Conservation (phyloP, 30 jellyfish, hydroid and myxozoan species). For the Turritopsis rubra region DNA sequence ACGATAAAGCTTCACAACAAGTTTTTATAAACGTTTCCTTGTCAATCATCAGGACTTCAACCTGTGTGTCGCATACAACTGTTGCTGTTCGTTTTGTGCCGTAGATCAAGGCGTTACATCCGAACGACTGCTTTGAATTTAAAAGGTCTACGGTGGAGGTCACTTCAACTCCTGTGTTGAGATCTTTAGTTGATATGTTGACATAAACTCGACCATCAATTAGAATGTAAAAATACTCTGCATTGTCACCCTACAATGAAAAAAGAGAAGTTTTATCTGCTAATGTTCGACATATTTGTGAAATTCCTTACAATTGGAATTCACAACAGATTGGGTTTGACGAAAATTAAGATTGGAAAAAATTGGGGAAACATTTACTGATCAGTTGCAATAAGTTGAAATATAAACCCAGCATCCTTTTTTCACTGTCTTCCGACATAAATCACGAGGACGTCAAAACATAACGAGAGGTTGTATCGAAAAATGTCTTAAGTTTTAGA, state of each 20-base stretch:
- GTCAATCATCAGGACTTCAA: slow-evolving; percentile 14
- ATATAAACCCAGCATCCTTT: too few relatives aligned
- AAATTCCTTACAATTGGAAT: too few relatives aligned
- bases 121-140: background rate
- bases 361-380: too few relatives aligned
- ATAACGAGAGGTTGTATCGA: too few relatives aligned
- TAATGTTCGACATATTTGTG: background rate
- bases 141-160: slow-evolving; percentile 14
- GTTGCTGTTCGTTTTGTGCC: slow-evolving; percentile 23
- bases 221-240: slow-evolving; percentile 14
- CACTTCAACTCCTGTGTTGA: slow-evolving; percentile 20
- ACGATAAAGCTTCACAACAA: background rate
- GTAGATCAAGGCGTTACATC: background rate
- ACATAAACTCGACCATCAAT: slow-evolving; percentile 15
- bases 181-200: slow-evolving; percentile 6
- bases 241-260: slow-evolving; percentile 12
- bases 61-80: slow-evolving; percentile 15
- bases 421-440: too few relatives aligned
- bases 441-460: too few relatives aligned
- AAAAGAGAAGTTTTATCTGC: background rate
- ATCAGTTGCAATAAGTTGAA: too few relatives aligned
- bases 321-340: too few relatives aligned
- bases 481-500: too few relatives aligned
- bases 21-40: background rate
- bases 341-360: too few relatives aligned